Percentiles rank a stretch among this genome's conserved stretches.
phyloP scores from a whole-genome alignment of 2,888 invertebrate genomes.

The Oxyteleia sp. region DNA sequence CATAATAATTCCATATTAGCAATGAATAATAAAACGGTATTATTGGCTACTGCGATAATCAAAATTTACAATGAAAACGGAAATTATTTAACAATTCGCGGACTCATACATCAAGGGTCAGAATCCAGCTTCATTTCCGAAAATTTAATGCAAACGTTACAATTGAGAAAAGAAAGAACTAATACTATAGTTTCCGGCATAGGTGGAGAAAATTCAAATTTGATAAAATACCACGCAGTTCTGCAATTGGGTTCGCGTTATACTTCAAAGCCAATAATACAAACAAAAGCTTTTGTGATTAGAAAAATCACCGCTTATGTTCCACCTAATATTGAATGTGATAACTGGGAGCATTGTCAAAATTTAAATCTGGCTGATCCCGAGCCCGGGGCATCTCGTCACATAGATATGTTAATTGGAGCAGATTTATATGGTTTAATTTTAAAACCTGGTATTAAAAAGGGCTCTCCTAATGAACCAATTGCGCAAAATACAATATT shows the following conservation, averaged over 20 bases:
- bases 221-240: not conserved
- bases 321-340: not conserved
- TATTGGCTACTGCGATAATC: too few species aligned
- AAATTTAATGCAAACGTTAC: too few species aligned
- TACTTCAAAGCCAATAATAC: not conserved
- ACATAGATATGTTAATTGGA: constrained; percentile 22
- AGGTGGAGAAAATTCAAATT: not conserved
- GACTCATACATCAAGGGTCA: too few species aligned
- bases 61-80: too few species aligned
- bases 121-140: too few species aligned
- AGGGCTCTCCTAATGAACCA: not conserved
- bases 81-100: too few species aligned
- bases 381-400: not conserved
- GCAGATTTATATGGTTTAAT: constrained; percentile 7
- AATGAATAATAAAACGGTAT: too few species aligned
- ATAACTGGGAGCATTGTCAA: too few species aligned
- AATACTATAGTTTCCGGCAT: not conserved
- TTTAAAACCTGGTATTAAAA: not conserved
- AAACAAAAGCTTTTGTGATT: constrained; percentile 5
- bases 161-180: too few species aligned
- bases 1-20: too few species aligned
- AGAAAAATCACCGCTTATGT: constrained; percentile 12
- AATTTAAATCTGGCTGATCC: constrained; percentile 17
- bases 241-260: not conserved
- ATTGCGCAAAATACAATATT: constrained; percentile 29